phyloP scores from a whole-genome alignment of 2,113 vertebrate species.

The Petrocephalus microphthalmus region DNA sequence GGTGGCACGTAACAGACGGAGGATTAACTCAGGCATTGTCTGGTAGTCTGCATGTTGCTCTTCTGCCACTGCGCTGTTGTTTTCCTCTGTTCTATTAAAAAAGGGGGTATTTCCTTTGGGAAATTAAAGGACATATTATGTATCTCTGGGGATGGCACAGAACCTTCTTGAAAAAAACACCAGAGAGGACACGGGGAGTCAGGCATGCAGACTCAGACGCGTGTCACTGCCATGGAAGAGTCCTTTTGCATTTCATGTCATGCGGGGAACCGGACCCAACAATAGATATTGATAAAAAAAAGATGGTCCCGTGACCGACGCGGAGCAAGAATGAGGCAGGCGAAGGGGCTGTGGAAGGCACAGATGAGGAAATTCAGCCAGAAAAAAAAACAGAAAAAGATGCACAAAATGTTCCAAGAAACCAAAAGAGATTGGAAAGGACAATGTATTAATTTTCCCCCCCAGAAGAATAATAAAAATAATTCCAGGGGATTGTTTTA shows the following conservation, averaged over 20 bases:
- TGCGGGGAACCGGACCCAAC: background rate
- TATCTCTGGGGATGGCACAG: conserved; percentile 57
- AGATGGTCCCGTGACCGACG: background rate
- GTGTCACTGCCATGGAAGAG: background rate
- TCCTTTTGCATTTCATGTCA: conserved; percentile 1
- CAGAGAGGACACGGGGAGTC: conserved; percentile 29
- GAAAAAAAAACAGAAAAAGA: background rate
- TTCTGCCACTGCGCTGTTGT: conserved; percentile 13
- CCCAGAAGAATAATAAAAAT: background rate
- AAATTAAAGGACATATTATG: conserved; percentile 69
- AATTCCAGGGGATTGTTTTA: background rate
- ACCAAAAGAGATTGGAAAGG: background rate
- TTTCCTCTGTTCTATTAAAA: conserved; percentile 31
- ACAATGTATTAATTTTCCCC: background rate
- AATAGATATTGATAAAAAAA: conserved; percentile 10
- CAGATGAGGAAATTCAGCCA: background rate
- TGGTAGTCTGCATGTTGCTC: conserved; percentile 19
- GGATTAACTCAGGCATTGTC: conserved; percentile 12
- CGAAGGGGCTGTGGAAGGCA: background rate
- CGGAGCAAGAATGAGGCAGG: background rate
- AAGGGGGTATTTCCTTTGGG: conserved; percentile 57
- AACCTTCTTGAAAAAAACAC: conserved; percentile 51
- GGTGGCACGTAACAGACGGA: conserved; percentile 7
- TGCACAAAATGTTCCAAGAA: background rate
- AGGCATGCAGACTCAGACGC: background rate